A percentile compares a stretch with the other conserved stretches of the same genome.
Conservation (phyloP, 2,113 vertebrate genomes). For the Mus spicilegus region DNA sequence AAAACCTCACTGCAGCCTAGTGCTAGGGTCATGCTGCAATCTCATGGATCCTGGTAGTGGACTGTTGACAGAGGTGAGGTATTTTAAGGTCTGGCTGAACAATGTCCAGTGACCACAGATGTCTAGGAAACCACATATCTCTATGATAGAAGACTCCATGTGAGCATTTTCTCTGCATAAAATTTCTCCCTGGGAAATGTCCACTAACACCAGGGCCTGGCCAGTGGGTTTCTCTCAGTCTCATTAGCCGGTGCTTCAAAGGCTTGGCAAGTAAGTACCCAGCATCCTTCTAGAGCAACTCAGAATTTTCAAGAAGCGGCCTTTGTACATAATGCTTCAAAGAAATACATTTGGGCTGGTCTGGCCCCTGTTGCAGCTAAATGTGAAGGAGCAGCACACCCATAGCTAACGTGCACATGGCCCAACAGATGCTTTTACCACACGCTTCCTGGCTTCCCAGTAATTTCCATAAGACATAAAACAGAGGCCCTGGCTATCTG, state of each 20-base stretch:
- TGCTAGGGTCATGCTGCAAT: neutral
- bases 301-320: neutral
- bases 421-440: conserved; percentile 39
- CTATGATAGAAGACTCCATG: neutral
- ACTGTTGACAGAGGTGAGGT: neutral
- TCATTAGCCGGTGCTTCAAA: neutral
- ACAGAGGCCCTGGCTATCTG: conserved; percentile 65
- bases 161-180: neutral
- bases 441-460: conserved; percentile 39
- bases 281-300: conserved; percentile 27
- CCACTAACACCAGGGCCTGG: neutral
- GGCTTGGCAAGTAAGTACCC: neutral
- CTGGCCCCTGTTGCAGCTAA: neutral
- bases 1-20: neutral
- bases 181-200: neutral
- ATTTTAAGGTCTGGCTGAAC: neutral
- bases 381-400: neutral
- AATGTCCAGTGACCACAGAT: accelerated
- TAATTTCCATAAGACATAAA: conserved; percentile 68
- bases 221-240: neutral
- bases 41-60: neutral
- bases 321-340: neutral
- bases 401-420: neutral
- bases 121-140: neutral
- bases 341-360: neutral